phyloP scores from a whole-genome alignment of 2,888 invertebrate species.

The Eupithecia vulgata region DNA sequence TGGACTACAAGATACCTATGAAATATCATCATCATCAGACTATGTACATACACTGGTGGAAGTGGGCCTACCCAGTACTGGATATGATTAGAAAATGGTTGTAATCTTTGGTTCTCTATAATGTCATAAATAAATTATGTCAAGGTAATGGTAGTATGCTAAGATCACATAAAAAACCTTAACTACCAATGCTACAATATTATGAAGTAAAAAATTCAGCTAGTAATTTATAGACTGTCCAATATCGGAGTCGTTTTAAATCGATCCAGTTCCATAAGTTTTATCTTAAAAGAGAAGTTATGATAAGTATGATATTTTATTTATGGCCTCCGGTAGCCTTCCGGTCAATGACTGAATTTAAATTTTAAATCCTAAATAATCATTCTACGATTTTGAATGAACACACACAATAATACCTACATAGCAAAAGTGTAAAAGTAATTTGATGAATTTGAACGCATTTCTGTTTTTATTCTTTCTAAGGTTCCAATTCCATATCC shows the following conservation, averaged over 20 bases:
- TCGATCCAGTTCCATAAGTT: conserved; percentile 20
- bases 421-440: not conserved
- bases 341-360: not conserved
- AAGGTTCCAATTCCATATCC: too few relatives aligned
- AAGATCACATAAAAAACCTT: too few relatives aligned
- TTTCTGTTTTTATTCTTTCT: not conserved
- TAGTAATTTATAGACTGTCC: not conserved
- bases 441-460: not conserved
- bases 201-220: not conserved
- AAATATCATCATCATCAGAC: too few relatives aligned
- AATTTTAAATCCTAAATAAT: not conserved
- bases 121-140: too few relatives aligned
- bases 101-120: too few relatives aligned
- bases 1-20: too few relatives aligned
- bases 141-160: too few relatives aligned
- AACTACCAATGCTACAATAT: too few relatives aligned
- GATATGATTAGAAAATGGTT: too few relatives aligned
- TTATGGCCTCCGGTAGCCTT: conserved; percentile 5
- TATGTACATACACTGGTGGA: too few relatives aligned
- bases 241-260: conserved; percentile 14
- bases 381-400: not conserved
- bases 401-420: not conserved
- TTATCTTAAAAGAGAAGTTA: not conserved
- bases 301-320: not conserved
- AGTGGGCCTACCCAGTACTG: too few relatives aligned